phyloP scores from a whole-genome alignment of 2,888 invertebrate species.

The Eristalinus aeneus region DNA sequence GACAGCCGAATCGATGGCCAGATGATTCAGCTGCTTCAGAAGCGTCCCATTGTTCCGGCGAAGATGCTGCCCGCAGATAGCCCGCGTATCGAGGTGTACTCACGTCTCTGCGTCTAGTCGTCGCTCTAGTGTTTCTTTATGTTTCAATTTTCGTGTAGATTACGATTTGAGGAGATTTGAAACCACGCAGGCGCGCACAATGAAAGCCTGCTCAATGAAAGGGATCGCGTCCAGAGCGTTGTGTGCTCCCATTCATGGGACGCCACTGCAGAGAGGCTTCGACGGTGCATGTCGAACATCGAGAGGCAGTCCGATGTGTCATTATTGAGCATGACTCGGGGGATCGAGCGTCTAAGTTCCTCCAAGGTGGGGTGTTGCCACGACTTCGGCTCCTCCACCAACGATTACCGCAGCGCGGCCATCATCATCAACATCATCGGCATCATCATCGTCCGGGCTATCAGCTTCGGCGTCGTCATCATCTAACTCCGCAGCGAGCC shows the following conservation, averaged over 20 bases:
- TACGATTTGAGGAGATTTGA: slow-evolving; percentile 22
- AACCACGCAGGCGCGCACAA: not conserved
- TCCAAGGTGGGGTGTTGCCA: slow-evolving; percentile 11
- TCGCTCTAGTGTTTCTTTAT: not conserved
- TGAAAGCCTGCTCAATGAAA: slow-evolving; percentile 35
- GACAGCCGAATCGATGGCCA: not conserved
- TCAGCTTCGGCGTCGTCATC: slow-evolving; percentile 3
- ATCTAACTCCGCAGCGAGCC: slow-evolving; percentile 6
- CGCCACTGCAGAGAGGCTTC: slow-evolving; percentile 30
- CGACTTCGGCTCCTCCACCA: slow-evolving; percentile 9
- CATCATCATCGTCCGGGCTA: not conserved
- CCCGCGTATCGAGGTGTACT: slow-evolving; percentile 1
- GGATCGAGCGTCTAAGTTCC: slow-evolving; percentile 20
- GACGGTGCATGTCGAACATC: slow-evolving; percentile 17
- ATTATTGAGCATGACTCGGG: slow-evolving; percentile 52
- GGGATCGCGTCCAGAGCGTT: not conserved
- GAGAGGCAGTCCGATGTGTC: slow-evolving; percentile 44
- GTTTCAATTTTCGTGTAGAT: slow-evolving; percentile 19
- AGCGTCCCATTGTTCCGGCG: slow-evolving; percentile 31
- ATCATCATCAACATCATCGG: slow-evolving; percentile 28
- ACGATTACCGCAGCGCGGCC: slow-evolving; percentile 20
- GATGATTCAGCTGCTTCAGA: slow-evolving; percentile 47
- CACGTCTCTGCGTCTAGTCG: not conserved
- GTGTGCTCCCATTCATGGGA: slow-evolving; percentile 39
- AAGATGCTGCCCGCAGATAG: not conserved